Conservation (phyloP, 2,113 vertebrate species). For the Leucosticte australis region DNA sequence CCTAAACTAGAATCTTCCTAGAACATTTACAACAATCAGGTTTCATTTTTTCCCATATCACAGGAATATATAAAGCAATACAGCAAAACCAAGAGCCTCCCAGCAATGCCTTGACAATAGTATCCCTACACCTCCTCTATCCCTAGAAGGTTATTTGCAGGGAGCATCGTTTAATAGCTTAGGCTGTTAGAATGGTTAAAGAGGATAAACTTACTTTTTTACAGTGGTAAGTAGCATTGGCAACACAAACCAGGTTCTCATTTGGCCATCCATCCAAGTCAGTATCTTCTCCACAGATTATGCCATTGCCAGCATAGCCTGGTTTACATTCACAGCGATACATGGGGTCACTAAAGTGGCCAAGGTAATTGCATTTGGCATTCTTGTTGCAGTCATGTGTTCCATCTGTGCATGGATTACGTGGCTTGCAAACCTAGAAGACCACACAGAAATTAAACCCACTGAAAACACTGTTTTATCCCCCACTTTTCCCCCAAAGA, state of each 20-base stretch:
- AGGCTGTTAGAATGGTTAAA: not conserved
- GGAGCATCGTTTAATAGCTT: not conserved
- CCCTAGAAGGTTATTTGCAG: not conserved
- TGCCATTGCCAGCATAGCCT: conserved; percentile 94
- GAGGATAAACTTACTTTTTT: conserved; percentile 83
- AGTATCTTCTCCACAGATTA: conserved; percentile 93
- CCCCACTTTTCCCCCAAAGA: not conserved
- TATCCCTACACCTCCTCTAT: not conserved
- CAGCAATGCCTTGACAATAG: not conserved
- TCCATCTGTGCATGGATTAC: conserved; percentile 92
- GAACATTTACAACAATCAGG: not conserved
- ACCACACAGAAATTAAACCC: not conserved
- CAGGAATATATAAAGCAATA: not conserved
- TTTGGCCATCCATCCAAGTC: conserved; percentile 98
- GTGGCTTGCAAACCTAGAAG: conserved; percentile 89
- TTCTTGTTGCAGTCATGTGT: conserved; percentile 95
- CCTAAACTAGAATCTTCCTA: not conserved
- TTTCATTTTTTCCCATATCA: not conserved
- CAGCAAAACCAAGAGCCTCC: not conserved
- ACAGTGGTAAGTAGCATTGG: conserved; percentile 97
- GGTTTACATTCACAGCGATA: conserved; percentile 96
- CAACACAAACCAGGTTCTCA: conserved; percentile 86
- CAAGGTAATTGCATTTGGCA: conserved; percentile 95
- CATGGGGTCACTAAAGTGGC: conserved; percentile 93
- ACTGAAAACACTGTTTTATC: not conserved